Evolutionary conservation across 1,140 invertebrate genomes (phyloP), one percentile per base, ranked within the genome.

Genomic region (Euwallacea similis): DNA sequence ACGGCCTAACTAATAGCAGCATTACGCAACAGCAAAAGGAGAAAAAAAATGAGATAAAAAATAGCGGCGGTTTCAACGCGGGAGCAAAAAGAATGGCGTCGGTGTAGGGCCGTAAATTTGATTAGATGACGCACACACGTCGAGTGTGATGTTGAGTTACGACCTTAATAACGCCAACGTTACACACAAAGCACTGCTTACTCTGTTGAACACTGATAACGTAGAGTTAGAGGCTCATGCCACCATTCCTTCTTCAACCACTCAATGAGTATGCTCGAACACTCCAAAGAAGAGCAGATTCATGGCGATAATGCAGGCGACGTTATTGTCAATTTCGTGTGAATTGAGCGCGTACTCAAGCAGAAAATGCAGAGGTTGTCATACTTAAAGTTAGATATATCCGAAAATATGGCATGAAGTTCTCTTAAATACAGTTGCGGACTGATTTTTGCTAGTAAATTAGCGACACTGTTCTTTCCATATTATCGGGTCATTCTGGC

Each of bases 41-140:
- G 16, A 58, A 16, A 16, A 58, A 58, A 42, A 33, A 42, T 41
- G 42, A 41, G 15, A 66, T 21, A 50, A 50, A 50, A 50, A 50
- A 50, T 50, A 6, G 46, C 63, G 41, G 21, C 33, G 63, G 43
- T 21, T 46, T 46, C 16, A 7, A 67, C 15, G 11, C 46, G 46
- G 7, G 46, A 58, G 46, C 66, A 68, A 68, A 68, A 68, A 56
- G 66, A 55, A 60, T 42, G 42, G 66, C 66, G 16, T 42, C 42
- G 44, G 54, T 42, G 67, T 69, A 69, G 9, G 58, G 58, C 43
- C 69, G 62, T 71, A 71, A 71, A 71, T 71, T 71, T 71, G 69
- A 71, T 71, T 71, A 71, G 69, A 71, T 71, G 69, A 71, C 69
- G 69, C 69, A 58, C 69, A 71, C 62, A 71, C 54, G 69, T 71